Base-by-base conservation (phyloP, 1,140 invertebrate species). In the Drosophila lowei region DNA sequence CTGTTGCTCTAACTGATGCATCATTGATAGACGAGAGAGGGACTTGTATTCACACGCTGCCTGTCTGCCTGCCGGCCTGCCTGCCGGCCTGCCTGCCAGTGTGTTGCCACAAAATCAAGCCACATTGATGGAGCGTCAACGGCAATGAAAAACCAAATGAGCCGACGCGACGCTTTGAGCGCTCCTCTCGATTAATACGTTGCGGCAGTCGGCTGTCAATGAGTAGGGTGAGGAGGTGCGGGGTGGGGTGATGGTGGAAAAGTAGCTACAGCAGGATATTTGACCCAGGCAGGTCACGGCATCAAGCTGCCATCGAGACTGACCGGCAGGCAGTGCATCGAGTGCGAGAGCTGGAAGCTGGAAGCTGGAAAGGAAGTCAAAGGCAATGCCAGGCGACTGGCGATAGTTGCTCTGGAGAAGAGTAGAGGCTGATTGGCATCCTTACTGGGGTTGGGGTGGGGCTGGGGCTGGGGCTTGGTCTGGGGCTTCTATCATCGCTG, bases 111-210 rank as follows among this genome's bases (percentile, higher is more conserved):
- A 66, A 77, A 72, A 78, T 78, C 59, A 58, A 60, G 55, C 68
- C 63, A 54, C 70, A 83, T 73, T 72, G 70, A 72, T 63, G 70
- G 57, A 44, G 67, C 53, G 53, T 59, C 67, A 71, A 48, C 64
- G 46, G 42, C 46, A 50, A 52, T 50, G 41, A 52, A 58, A 64
- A 62, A 63, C 59, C 59, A 76, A 85, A 85, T 79, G 80, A 76
- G 79, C 58, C 58, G 66, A 48, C 8, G 30, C 30, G 30, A 34
- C 60, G 72, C 76, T 84, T 79, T 79, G 59, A 79, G 76, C 71
- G 65, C 58, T 68, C 61, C 80, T 56, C 78, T 84, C 83, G 79
- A 84, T 84, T 85, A 84, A 76, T 72, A 75, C 72, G 55, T 61
- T 74, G 71, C 30, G 28, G 46, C 34, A 4, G 16, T 48, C 47